These are phyloP conservation scores for Pseudomugil gertrudae DNA, from an alignment of 2,797 vertebrate genomes.

Conservation along the genomic window DNA sequence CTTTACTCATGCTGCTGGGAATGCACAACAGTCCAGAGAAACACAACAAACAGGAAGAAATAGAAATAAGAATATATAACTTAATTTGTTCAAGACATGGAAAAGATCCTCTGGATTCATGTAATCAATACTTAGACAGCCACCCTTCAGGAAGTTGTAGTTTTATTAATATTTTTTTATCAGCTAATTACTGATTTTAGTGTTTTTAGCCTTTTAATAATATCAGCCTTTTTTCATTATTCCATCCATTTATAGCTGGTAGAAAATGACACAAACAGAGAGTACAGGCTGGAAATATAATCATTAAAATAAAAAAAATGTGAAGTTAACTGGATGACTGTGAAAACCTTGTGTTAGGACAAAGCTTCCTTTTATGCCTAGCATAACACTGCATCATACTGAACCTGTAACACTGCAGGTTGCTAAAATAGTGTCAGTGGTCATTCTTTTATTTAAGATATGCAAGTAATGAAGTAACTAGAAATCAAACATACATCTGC, in stretches of 20 bases:
- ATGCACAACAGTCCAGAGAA: background rate
- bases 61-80: background rate
- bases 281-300: background rate
- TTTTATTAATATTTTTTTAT: background rate
- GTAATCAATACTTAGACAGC: background rate
- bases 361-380: background rate
- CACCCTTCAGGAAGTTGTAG: background rate
- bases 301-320: background rate
- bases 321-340: background rate
- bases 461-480: background rate
- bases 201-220: background rate
- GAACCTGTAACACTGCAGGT: background rate
- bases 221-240: background rate
- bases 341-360: background rate
- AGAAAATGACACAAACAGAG: background rate
- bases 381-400: background rate
- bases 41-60: background rate
- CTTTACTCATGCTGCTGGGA: background rate
- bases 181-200: background rate
- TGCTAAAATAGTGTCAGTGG: background rate
- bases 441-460: background rate
- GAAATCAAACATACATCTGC: background rate
- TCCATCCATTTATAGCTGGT: background rate
- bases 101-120: background rate
- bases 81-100: too few species aligned